These are phyloP conservation scores for Atherinomorus stipes DNA, from an alignment of 2,113 vertebrate genomes.

Conservation along the genomic window DNA sequence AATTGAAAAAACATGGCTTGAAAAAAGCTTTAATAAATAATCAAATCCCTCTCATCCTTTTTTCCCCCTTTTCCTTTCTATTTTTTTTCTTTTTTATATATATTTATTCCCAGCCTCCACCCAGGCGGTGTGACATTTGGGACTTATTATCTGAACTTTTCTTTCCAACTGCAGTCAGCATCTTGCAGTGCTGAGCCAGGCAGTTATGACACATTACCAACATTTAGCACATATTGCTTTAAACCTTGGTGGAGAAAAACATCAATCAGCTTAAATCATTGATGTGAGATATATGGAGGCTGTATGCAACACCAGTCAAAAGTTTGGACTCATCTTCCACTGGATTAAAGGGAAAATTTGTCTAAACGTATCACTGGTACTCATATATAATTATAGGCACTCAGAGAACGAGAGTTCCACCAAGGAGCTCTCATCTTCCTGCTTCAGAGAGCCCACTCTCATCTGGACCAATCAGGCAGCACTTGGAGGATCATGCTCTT, in stretches of 20 bases:
- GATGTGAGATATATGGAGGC: background rate
- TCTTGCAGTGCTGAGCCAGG: slow-evolving; percentile 13
- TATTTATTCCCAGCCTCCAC: slow-evolving; percentile 39
- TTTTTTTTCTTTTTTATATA: background rate
- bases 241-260: slow-evolving; percentile 2
- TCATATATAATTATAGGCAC: no score
- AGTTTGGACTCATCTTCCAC: no score
- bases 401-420: no score
- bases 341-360: no score
- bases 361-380: no score
- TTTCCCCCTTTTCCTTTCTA: no score
- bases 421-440: no score
- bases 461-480: no score
- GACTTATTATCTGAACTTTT: slow-evolving; percentile 55
- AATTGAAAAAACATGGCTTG: slow-evolving; percentile 49
- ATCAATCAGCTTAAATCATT: slow-evolving; percentile 2
- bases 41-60: slow-evolving; percentile 35
- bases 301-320: no score
- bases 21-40: slow-evolving; percentile 46
- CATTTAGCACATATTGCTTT: slow-evolving; percentile 26
- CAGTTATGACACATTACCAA: background rate
- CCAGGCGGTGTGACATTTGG: slow-evolving; percentile 48
- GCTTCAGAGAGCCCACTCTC: no score
- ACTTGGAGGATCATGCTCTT: no score
- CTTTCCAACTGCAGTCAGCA: slow-evolving; percentile 38